Evolutionary conservation across 2,888 invertebrate genomes (phyloP).

Genomic region (Alviniconcha strummeri): DNA sequence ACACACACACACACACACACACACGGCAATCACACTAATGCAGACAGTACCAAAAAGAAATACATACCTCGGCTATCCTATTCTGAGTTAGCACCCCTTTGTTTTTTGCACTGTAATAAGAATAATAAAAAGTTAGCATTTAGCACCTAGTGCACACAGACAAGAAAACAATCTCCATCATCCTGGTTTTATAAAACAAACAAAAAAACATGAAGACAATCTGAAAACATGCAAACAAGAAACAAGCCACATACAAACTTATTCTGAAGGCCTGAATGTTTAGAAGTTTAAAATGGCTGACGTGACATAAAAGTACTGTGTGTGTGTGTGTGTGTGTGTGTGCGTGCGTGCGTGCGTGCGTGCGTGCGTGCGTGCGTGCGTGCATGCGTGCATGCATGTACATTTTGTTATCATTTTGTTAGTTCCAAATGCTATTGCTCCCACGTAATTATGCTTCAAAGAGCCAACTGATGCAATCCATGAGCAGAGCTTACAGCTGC

Average conservation of each 20-base stretch:
- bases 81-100: constrained; percentile 10
- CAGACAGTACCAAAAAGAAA: background rate
- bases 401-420: background rate
- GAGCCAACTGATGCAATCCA: too few species aligned
- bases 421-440: background rate
- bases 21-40: background rate
- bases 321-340: background rate
- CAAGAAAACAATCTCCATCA: background rate
- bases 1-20: background rate
- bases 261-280: too few species aligned
- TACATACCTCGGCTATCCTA: constrained; percentile 18
- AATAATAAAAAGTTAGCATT: background rate
- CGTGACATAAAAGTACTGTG: background rate
- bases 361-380: background rate
- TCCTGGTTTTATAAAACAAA: background rate
- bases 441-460: too few species aligned
- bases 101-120: constrained; percentile 16
- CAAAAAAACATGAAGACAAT: background rate
- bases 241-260: too few species aligned
- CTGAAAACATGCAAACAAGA: background rate
- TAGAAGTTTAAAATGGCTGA: too few species aligned
- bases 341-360: background rate
- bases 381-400: background rate
- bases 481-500: too few species aligned
- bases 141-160: background rate